Evolutionary conservation across 2,888 invertebrate genomes (phyloP).

Genomic region (Antheraea yamamai): DNA sequence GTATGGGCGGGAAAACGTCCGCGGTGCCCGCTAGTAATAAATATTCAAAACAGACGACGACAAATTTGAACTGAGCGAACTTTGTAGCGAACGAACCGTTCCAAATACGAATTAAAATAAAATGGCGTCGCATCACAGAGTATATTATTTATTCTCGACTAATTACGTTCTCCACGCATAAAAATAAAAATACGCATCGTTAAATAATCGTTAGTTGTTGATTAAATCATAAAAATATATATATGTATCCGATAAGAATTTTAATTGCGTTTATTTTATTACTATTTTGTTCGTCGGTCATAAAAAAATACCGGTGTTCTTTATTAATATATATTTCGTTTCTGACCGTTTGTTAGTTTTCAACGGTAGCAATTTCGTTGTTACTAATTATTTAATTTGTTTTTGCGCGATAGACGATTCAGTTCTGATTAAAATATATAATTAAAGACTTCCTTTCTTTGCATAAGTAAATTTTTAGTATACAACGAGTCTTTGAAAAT

Average conservation of each 20-base stretch:
- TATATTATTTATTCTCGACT: constrained; percentile 16
- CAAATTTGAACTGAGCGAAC: constrained; percentile 10
- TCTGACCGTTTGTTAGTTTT: background rate
- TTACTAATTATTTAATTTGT: background rate
- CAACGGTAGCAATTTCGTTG: background rate
- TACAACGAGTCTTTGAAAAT: no score
- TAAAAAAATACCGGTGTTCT: constrained; percentile 13
- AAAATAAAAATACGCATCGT: constrained; percentile 17
- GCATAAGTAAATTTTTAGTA: no score
- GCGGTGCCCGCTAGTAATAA: background rate
- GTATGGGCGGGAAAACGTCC: no score
- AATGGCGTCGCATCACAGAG: constrained; percentile 20
- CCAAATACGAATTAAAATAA: constrained; percentile 9
- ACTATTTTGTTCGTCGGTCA: constrained; percentile 15
- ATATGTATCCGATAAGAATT: constrained; percentile 1
- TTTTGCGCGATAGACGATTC: background rate
- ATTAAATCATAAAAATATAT: constrained; percentile 11
- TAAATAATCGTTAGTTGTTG: background rate
- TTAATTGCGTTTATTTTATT: constrained; percentile 7
- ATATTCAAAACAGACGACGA: constrained; percentile 10
- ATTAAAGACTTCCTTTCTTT: no score
- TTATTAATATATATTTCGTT: background rate
- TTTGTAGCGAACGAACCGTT: background rate
- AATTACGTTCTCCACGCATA: background rate
- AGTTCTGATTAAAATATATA: background rate